These are phyloP conservation scores for Lagopus leucura DNA, from an alignment of 2,113 vertebrate species.

Conservation along the genomic window DNA sequence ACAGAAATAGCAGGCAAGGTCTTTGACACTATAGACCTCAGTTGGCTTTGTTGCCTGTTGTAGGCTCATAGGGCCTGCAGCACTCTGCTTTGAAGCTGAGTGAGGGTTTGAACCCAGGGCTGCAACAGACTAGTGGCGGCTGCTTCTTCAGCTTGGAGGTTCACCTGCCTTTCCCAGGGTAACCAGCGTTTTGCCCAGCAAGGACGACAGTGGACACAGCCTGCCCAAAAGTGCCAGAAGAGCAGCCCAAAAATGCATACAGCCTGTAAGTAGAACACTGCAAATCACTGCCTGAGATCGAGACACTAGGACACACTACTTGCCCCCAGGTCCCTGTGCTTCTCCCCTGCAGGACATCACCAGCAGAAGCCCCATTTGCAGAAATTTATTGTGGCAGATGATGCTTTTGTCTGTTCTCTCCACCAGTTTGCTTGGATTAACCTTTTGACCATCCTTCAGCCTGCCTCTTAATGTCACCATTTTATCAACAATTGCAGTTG, in stretches of 20 bases:
- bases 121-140: neutral
- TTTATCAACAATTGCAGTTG: slow-evolving; percentile 18
- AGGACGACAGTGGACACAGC: neutral
- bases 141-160: neutral
- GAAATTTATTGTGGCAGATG: neutral
- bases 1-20: neutral
- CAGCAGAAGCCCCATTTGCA: neutral
- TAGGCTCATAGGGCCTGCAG: neutral
- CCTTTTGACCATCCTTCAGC: slow-evolving; percentile 10
- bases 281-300: neutral
- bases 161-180: neutral
- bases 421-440: neutral
- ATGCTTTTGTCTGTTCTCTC: neutral
- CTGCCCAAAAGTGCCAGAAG: neutral
- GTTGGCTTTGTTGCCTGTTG: neutral
- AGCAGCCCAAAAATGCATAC: neutral
- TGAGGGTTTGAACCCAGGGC: neutral
- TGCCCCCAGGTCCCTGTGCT: neutral
- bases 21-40: neutral
- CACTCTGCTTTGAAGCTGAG: neutral
- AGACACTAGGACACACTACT: neutral
- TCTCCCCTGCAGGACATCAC: neutral
- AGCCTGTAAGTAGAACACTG: neutral
- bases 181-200: neutral
- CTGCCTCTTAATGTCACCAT: neutral